Percentiles rank a stretch among this genome's conserved stretches.
These are phyloP conservation scores for Salarias fasciatus DNA, from an alignment of 2,797 vertebrate genomes.

Conservation along the genomic window DNA sequence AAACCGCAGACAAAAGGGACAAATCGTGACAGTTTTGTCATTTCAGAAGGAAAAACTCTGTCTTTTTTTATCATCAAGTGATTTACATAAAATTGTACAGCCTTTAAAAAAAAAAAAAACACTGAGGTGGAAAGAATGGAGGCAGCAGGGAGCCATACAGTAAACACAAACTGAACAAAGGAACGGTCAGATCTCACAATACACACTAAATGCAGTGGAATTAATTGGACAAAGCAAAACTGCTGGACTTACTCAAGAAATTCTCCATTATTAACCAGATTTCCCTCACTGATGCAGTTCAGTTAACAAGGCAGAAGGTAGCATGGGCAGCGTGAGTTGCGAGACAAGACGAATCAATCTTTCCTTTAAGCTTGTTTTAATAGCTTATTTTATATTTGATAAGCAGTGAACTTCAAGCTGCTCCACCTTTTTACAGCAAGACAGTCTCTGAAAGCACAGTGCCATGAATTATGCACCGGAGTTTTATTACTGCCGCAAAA, in stretches of 20 bases:
- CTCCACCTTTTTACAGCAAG: conserved; percentile 58
- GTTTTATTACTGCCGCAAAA: conserved; percentile 69
- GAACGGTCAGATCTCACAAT: conserved; percentile 44
- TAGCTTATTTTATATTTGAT: conserved; percentile 53
- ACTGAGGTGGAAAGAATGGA: conserved; percentile 14
- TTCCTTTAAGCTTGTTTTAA: conserved; percentile 39
- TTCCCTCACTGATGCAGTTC: conserved; percentile 51
- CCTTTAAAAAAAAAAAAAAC: conserved; percentile 40
- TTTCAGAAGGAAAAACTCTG: conserved; percentile 63
- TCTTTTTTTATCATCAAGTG: conserved; percentile 35
- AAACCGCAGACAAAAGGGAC: conserved; percentile 64
- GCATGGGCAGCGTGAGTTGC: conserved; percentile 3
- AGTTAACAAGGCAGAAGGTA: not conserved
- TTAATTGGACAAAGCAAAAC: conserved; percentile 58
- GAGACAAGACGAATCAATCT: conserved; percentile 34
- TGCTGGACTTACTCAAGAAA: not conserved
- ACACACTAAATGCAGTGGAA: conserved; percentile 50
- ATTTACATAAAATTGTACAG: conserved; percentile 72
- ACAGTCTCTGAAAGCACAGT: conserved; percentile 48
- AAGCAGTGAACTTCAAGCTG: conserved; percentile 54
- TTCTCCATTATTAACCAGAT: conserved; percentile 45
- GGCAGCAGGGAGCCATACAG: conserved; percentile 14
- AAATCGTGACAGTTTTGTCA: conserved; percentile 70
- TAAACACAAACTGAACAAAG: conserved; percentile 52
- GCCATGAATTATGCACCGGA: conserved; percentile 68